Percentiles rank a stretch among this genome's conserved stretches.
These are phyloP conservation scores for Nymphalis io DNA, from an alignment of 1,140 invertebrate species.

Conservation along the genomic window DNA sequence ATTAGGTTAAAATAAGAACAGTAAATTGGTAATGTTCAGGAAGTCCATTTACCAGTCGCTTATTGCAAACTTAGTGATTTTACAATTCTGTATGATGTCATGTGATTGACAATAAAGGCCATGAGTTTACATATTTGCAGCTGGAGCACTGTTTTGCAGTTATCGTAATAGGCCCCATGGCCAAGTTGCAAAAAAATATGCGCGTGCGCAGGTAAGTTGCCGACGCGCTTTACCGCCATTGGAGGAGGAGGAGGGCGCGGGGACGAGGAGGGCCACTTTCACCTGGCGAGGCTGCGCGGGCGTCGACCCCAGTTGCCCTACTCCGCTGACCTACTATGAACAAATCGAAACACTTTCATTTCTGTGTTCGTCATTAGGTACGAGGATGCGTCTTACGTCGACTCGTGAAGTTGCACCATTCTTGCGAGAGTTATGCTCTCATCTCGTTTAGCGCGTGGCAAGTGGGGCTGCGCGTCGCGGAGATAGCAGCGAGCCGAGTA, in stretches of 20 bases:
- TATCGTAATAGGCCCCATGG: constrained; percentile 76
- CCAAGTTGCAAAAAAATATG: constrained; percentile 76
- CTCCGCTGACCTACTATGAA: constrained; percentile 76
- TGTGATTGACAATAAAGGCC: constrained; percentile 65
- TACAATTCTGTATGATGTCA: constrained; percentile 40
- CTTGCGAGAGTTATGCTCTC: constrained; percentile 50
- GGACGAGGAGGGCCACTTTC: constrained; percentile 73
- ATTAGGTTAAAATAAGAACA: neutral
- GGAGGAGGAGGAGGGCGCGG: constrained; percentile 55
- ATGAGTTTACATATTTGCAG: constrained; percentile 65
- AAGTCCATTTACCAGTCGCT: constrained; percentile 14
- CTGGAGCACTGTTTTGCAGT: constrained; percentile 67
- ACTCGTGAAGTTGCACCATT: constrained; percentile 49
- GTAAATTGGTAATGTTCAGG: constrained; percentile 3
- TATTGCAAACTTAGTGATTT: constrained; percentile 11
- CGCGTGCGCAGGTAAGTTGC: constrained; percentile 70
- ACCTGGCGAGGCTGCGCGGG: constrained; percentile 77
- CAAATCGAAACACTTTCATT: constrained; percentile 78
- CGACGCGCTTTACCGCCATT: constrained; percentile 60
- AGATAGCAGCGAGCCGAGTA: constrained; percentile 57
- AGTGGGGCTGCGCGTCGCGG: constrained; percentile 40
- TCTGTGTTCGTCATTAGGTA: constrained; percentile 68
- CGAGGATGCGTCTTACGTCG: constrained; percentile 67
- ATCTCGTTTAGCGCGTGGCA: constrained; percentile 30
- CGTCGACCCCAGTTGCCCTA: constrained; percentile 75